phyloP scores from a whole-genome alignment of 2,797 vertebrate species.

The Pyrocephalus nanus region DNA sequence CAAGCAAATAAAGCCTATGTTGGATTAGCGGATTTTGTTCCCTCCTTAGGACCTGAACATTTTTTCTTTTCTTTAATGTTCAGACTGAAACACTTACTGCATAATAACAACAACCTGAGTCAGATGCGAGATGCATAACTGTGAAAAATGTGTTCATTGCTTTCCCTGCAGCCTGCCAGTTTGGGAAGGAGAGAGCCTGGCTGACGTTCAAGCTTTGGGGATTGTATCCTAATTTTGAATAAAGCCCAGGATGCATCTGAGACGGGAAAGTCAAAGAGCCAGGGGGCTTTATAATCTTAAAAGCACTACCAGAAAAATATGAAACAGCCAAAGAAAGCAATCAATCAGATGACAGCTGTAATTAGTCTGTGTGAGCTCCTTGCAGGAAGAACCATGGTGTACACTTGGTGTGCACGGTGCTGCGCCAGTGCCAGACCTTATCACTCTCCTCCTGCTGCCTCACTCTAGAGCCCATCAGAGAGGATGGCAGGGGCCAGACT shows the following conservation, averaged over 20 bases:
- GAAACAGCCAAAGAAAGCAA: neutral
- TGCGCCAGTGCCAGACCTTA: neutral
- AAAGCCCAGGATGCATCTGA: neutral
- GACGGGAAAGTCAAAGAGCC: constrained; percentile 16
- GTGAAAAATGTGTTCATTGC: constrained; percentile 41
- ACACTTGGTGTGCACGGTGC: neutral
- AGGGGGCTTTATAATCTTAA: neutral
- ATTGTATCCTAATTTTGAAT: constrained; percentile 9
- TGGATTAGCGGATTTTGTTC: constrained; percentile 65
- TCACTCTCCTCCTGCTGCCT: fast-evolving
- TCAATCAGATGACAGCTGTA: neutral
- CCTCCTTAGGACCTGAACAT: constrained; percentile 36
- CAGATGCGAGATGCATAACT: constrained; percentile 47
- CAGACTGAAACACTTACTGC: constrained; percentile 33
- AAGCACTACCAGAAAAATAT: neutral
- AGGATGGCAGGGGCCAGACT: neutral
- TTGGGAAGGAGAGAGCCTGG: neutral
- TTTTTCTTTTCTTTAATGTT: constrained; percentile 58
- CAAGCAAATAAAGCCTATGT: constrained; percentile 55
- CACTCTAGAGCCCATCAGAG: neutral
- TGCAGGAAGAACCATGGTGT: neutral
- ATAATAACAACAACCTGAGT: constrained; percentile 59
- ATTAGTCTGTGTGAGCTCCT: neutral
- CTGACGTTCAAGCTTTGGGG: constrained; percentile 2
- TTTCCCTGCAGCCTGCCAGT: constrained; percentile 18